Evolutionary conservation across 1,140 invertebrate species (phyloP), one percentile per base, ranked within the genome.

Genomic region (Orchestia grillus): DNA sequence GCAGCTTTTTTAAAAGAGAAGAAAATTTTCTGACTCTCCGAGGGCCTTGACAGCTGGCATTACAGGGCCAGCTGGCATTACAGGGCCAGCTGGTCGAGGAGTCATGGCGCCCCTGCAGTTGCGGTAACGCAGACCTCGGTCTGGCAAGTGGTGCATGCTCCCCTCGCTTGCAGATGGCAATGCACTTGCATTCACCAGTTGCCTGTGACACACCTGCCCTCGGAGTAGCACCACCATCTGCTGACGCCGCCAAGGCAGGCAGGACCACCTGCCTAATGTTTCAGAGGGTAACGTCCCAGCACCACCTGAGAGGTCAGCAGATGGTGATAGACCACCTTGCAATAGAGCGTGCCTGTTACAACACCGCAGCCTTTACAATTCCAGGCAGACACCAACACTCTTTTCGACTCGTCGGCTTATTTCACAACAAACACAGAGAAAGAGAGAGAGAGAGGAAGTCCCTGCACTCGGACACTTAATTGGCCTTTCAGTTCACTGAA

Each of bases 301-400:
- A 53, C 47, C 62, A 77, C 1, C 62, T 77, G 62, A 77, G 88
- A 91, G 88, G 88, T 91, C 88, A 91, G 88, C 88, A 91, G 88
- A 42, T 44, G 88, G 88, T 42, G 88, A 91, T 91, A 91, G 88
- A 91, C 88, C 88, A 41, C 41, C 88, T 44, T 19, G 88, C 88
- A 36, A 77, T 91, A 36, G 88, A 15, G 11, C 88, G 42, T 8
- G 88, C 41, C 44, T 42, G 88, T 91, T 91, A 43, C 88, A 44
- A 8, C 88, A 91, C 41, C 19, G 0, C 41, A 91, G 88, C 88
- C 88, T 91, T 91, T 91, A 77, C 62, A 77, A 77, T 77, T 77
- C 62, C 62, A 77, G 62, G 62, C 62, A 77, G 62, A 77, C 62
- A 53, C 47, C 47, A 53, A 53, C 47, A 77, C 62, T 77, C 62